Base-by-base conservation (phyloP, 92 coral and sea anemone genomes). In the Paramuricea clavata region DNA sequence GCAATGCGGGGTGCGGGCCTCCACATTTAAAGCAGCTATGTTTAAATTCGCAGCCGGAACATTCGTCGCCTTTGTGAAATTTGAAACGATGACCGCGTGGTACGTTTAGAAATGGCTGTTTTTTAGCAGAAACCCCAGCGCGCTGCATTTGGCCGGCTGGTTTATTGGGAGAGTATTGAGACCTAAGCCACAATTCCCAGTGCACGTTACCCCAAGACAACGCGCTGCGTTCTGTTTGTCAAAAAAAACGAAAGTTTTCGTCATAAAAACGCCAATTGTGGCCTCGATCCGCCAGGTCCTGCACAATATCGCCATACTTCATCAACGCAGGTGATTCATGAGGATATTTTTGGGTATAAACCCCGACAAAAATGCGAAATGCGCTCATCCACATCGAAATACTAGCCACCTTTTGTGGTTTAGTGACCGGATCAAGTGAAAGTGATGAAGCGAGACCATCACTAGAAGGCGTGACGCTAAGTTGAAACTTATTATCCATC, bases 101-200 rank as follows among this genome's bases (percentile, higher is more conserved):
- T 64, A 50, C 57, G 23, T 47, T 47, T 47, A 47, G 10, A 39
- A 90, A 87, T 87, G 44, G 44, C 44, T 4, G 44, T 39, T 39
- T 39, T 4, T 39, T 39, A 39, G 44, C 44, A 39, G 44, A 39
- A 39, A 39, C 44, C 44, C 44, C 44, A 39, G 44, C 5, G 44
- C 44, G 44, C 44, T 39, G 44, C 44, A 39, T 10, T 39, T 4
- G 10, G 44, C 44, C 44, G 44, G 44, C 44, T 4, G 44, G 44
- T 39, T 39, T 39, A 39, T 39, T 39, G 44, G 44, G 4, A 39
- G 52, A 25, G 74, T 42, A 76, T 54, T 86, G 84, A 13, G 90
- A 83, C 19, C 85, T 50, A 27, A 90, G 88, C 93, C 91, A 80
- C 44, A 90, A 87, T 90, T 90, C 90, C 62, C 79, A 86, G 31